Percentiles rank a stretch among this genome's conserved stretches.
These are phyloP conservation scores for Augiades crinisus DNA, from an alignment of 2,888 invertebrate genomes.

Conservation along the genomic window DNA sequence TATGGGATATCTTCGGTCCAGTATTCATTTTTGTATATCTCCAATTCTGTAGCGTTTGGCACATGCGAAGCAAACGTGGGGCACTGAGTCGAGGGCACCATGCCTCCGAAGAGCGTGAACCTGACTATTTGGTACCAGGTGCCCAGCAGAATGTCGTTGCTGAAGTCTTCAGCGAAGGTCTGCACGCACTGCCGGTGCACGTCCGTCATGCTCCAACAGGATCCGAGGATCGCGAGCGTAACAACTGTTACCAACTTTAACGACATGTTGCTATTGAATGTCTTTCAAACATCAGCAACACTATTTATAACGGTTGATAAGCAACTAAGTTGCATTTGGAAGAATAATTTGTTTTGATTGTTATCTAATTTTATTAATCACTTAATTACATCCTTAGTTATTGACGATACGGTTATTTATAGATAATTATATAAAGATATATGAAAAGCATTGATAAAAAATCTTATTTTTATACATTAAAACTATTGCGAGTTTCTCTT, in stretches of 20 bases:
- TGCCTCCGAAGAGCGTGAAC: not conserved
- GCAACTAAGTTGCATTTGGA: too few species aligned
- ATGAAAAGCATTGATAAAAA: too few species aligned
- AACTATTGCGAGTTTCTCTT: too few species aligned
- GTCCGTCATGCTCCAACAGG: conserved; percentile 1
- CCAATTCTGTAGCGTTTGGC: not conserved
- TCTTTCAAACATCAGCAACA: not conserved
- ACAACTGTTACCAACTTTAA: not conserved
- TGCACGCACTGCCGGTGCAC: not conserved
- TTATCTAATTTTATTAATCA: too few species aligned
- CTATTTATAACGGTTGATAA: not conserved
- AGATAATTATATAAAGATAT: too few species aligned
- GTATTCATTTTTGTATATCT: not conserved
- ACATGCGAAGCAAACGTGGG: not conserved
- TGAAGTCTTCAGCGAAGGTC: not conserved
- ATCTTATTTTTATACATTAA: too few species aligned
- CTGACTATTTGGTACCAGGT: conserved; percentile 2
- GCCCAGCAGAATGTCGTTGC: conserved; percentile 2
- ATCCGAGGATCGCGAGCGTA: not conserved
- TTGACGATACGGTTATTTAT: too few species aligned
- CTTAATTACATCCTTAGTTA: too few species aligned
- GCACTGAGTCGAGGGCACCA: not conserved
- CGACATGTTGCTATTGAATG: not conserved
- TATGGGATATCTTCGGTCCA: not conserved
- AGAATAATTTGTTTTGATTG: too few species aligned